A percentile compares a stretch with the other conserved stretches of the same genome.
phyloP scores from a whole-genome alignment of 2,888 invertebrate genomes.

The Graphium colonna region DNA sequence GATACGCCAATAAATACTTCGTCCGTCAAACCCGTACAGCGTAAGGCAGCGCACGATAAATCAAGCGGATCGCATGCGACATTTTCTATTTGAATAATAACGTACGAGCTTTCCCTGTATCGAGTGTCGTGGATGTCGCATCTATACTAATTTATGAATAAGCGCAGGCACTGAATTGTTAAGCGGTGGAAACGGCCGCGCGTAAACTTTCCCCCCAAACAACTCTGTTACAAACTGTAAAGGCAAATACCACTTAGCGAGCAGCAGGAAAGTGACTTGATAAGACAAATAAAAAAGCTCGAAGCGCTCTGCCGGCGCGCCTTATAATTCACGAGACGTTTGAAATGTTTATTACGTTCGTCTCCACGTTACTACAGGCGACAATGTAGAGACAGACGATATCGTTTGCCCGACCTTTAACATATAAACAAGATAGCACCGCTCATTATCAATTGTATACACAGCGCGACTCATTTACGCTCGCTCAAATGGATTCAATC shows the following conservation, averaged over 20 bases:
- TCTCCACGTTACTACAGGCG: slow-evolving; percentile 25
- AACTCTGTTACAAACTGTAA: slow-evolving; percentile 21
- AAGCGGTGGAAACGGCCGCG: slow-evolving; percentile 6
- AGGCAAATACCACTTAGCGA: slow-evolving; percentile 24
- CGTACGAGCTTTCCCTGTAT: slow-evolving; percentile 29
- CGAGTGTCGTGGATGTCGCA: slow-evolving; percentile 30
- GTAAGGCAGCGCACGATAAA: slow-evolving; percentile 30
- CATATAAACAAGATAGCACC: slow-evolving; percentile 15
- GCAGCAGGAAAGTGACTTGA: slow-evolving; percentile 18
- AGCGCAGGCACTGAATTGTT: slow-evolving; percentile 11
- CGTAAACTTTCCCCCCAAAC: slow-evolving; percentile 17
- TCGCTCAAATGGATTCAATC: slow-evolving; percentile 29
- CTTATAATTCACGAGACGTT: slow-evolving; percentile 34
- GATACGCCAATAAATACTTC: slow-evolving; percentile 49
- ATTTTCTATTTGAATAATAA: slow-evolving; percentile 28
- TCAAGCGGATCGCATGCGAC: slow-evolving; percentile 31
- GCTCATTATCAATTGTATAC: slow-evolving; percentile 24
- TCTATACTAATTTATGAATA: slow-evolving; percentile 33
- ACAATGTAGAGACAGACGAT: slow-evolving; percentile 14
- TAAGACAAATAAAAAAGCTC: slow-evolving; percentile 20
- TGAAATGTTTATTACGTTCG: slow-evolving; percentile 38
- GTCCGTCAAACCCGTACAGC: slow-evolving; percentile 32
- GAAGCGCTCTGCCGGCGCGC: not conserved
- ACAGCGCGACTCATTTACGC: not conserved
- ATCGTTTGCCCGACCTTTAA: slow-evolving; percentile 20